Percentiles rank a stretch among this genome's conserved stretches.
Evolutionary conservation across 1,140 invertebrate genomes (phyloP).

Genomic region (Drusus annulatus): DNA sequence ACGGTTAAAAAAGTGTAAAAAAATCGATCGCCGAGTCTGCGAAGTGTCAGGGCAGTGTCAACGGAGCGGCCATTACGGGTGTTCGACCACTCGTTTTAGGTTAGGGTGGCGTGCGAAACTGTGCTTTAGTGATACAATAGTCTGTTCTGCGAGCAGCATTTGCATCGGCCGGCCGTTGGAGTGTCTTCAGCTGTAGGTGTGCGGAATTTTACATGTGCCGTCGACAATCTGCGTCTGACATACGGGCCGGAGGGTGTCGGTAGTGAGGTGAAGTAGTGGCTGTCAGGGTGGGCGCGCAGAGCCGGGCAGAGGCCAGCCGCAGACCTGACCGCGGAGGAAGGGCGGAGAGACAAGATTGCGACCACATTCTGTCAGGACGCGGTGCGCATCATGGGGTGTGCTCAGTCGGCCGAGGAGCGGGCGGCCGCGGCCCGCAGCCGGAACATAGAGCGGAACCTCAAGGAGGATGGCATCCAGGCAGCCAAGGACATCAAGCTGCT

Average conservation of each 20-base stretch:
- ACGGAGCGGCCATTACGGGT: constrained; percentile 47
- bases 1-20: constrained; percentile 37
- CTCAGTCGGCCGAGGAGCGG: constrained; percentile 98
- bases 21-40: constrained; percentile 47
- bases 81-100: constrained; percentile 45
- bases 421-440: constrained; percentile 96
- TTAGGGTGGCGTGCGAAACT: constrained; percentile 49
- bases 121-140: constrained; percentile 39
- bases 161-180: constrained; percentile 16
- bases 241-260: constrained; percentile 46
- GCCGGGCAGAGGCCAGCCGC: constrained; percentile 29
- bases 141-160: constrained; percentile 7
- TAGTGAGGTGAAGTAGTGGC: constrained; percentile 24
- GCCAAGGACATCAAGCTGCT: constrained; percentile 99
- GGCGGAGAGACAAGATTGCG: constrained; percentile 50
- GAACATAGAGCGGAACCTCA: constrained; percentile 97
- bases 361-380: constrained; percentile 50
- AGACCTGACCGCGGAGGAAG: constrained; percentile 29
- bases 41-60: constrained; percentile 51
- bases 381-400: constrained; percentile 92
- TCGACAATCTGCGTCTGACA: constrained; percentile 37
- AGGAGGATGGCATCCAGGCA: constrained; percentile 98
- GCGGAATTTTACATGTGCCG: constrained; percentile 41
- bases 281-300: constrained; percentile 29
- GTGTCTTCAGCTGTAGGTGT: constrained; percentile 36